Evolutionary conservation across 2,888 invertebrate genomes (phyloP), one percentile per base, ranked within the genome.

Genomic region (Drosophila pseudotalamancana): DNA sequence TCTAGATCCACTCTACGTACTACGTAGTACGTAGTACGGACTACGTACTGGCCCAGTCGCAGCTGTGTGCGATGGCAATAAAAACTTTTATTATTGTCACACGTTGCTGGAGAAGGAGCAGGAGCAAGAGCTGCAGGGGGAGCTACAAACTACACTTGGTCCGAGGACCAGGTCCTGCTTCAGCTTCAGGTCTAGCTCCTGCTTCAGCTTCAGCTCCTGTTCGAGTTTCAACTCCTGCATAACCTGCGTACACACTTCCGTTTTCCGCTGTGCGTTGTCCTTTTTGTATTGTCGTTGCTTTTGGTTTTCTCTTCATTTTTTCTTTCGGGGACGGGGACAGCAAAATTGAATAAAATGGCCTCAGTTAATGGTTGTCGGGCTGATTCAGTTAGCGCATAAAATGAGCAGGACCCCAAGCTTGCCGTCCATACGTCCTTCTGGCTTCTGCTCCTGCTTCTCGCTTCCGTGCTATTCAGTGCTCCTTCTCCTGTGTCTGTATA

Each of bases 11-110:
- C 71, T 62, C 59, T 35, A 56, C 46, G 54, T 65, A 40, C 49
- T 42, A 14, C 14, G 42, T 32, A 31, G 27, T 11, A 27, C n/a
- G n/a, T n/a, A n/a, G n/a, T n/a, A n/a, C n/a, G n/a, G 31, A 31
- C 23, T 48, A 34, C 34, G 23, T 25, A 34, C 16, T 34, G 48
- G 37, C 19, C 21, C 32, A 19, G 35, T 3, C 77, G 70, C 83
- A 86, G 80, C 87, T 83, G 83, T 83, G 72, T 77, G 77, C 67
- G 70, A 68, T 53, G 72, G 88, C 87, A 87, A 87, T 87, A 87
- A 87, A 87, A 87, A 87, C 83, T 87, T 87, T 88, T 88, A 87
- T 87, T 88, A 83, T 87, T 87, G 87, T 88, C 88, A 86, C 87
- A 87, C 86, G 86, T 81, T 83, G 68, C 83, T 56, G 57, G 40